Percentiles rank a stretch among this genome's conserved stretches.
Conservation (phyloP, 2,797 vertebrate species). For the Gadopsis marmoratus region DNA sequence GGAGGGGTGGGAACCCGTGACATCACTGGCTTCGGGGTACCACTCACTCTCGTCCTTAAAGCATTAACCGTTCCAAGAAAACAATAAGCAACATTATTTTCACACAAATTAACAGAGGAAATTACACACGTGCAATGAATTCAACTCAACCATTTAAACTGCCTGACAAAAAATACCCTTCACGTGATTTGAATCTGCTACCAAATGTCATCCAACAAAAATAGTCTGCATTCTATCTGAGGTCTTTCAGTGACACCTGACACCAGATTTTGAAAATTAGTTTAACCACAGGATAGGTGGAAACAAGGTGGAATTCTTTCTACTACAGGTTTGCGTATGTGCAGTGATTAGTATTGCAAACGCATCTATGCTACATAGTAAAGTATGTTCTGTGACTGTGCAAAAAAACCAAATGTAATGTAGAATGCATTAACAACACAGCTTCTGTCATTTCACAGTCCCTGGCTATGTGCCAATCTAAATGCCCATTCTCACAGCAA, state of each 20-base stretch:
- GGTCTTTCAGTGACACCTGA: neutral
- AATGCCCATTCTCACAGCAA: neutral
- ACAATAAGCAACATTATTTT: conserved; percentile 31
- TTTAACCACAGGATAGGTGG: neutral
- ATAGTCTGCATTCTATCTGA: neutral
- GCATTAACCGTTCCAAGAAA: conserved; percentile 69
- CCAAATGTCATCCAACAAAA: neutral
- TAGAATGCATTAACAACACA: neutral
- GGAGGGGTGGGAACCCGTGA: conserved; percentile 95
- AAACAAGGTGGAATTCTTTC: neutral
- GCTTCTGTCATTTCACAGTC: neutral
- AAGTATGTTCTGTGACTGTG: neutral
- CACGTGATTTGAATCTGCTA: neutral
- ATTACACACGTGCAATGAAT: neutral
- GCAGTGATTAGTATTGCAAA: neutral
- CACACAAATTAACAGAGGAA: conserved; percentile 10
- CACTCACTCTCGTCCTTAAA: conserved; percentile 76
- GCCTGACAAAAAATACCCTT: neutral
- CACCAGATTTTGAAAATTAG: neutral
- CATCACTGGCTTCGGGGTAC: conserved; percentile 88
- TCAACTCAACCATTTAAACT: neutral
- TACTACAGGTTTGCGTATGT: neutral
- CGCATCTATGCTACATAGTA: neutral
- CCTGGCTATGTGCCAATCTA: neutral
- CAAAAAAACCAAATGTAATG: neutral